These are phyloP conservation scores for Drosophila bifasciata DNA, from an alignment of 1,140 invertebrate species.

Conservation along the genomic window DNA sequence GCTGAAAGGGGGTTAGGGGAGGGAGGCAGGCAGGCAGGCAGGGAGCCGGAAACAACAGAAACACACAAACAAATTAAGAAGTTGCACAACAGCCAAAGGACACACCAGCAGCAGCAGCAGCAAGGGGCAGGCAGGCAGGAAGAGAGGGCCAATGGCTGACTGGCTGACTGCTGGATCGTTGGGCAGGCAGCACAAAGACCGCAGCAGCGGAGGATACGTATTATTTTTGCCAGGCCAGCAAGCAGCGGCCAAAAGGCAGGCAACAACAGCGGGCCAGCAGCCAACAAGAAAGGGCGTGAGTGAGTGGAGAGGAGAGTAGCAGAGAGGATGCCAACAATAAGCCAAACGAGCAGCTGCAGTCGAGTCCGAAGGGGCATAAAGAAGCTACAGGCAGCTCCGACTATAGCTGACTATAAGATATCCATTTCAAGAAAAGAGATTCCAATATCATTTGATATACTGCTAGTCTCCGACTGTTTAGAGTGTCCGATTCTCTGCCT, in stretches of 20 bases:
- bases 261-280: too few relatives aligned
- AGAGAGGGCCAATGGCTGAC: not conserved
- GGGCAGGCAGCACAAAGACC: constrained; percentile 48
- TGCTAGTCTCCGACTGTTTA: too few relatives aligned
- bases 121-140: not conserved
- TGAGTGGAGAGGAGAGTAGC: too few relatives aligned
- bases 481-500: too few relatives aligned
- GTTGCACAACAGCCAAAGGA: constrained; percentile 18
- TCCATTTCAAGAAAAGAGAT: too few relatives aligned
- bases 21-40: not conserved
- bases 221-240: constrained; percentile 69
- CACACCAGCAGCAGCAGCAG: too few relatives aligned
- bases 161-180: not conserved
- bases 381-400: too few relatives aligned
- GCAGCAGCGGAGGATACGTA: constrained; percentile 76
- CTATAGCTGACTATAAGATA: too few relatives aligned
- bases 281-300: constrained; percentile 1
- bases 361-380: not conserved
- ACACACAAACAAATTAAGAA: constrained; percentile 79
- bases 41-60: constrained; percentile 33
- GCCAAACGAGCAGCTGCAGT: constrained; percentile 51
- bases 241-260: constrained; percentile 19
- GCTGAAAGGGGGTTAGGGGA: too few relatives aligned
- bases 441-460: too few relatives aligned
- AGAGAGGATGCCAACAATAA: constrained; percentile 55